A percentile compares a stretch with the other conserved stretches of the same genome.
These are phyloP conservation scores for Myanophis thanlyinensis DNA, from an alignment of 2,113 vertebrate species.

Conservation along the genomic window DNA sequence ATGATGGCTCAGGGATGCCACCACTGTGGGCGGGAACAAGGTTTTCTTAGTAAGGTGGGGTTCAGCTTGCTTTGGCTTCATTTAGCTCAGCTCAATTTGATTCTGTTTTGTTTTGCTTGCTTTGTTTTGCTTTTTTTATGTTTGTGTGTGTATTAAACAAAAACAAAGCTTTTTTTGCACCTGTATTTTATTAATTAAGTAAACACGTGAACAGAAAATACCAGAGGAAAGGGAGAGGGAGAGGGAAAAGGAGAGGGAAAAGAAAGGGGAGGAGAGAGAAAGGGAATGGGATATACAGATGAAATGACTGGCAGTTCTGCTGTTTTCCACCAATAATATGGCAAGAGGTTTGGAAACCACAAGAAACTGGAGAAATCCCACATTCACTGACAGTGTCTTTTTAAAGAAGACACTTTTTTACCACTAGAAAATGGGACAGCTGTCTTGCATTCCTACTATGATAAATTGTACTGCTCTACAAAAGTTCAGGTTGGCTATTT, in stretches of 20 bases:
- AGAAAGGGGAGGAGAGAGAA: background rate
- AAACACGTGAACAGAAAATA: background rate
- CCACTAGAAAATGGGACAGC: background rate
- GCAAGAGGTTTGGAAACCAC: background rate
- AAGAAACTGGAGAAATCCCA: background rate
- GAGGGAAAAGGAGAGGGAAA: background rate
- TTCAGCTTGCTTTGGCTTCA: background rate
- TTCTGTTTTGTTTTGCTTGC: background rate
- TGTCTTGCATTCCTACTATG: background rate
- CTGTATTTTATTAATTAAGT: background rate
- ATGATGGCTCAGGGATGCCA: no score
- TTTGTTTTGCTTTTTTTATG: no score
- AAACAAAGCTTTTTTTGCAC: background rate
- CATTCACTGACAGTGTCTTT: background rate
- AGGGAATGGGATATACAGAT: background rate
- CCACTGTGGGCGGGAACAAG: background rate
- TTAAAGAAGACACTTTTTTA: background rate
- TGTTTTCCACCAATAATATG: background rate
- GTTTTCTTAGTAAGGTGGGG: background rate
- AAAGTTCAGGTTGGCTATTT: background rate
- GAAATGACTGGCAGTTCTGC: background rate
- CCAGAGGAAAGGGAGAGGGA: background rate
- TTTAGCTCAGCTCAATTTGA: background rate
- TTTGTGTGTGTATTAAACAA: background rate
- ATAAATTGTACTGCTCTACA: background rate